Percentiles rank a stretch among this genome's conserved stretches.
These are phyloP conservation scores for Pelusios castaneus DNA, from an alignment of 2,113 vertebrate species.

Conservation along the genomic window DNA sequence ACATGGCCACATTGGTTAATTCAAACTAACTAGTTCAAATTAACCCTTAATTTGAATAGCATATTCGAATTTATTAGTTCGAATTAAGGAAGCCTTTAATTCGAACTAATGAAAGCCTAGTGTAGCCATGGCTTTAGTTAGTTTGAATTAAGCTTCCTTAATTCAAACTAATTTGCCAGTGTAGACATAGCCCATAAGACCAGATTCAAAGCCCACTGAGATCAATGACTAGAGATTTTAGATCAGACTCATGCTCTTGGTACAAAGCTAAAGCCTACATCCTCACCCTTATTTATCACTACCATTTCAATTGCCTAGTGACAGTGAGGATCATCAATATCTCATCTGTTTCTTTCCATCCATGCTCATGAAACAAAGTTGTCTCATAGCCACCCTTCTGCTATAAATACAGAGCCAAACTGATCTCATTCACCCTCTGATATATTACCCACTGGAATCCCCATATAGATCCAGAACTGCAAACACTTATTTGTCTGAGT, in stretches of 20 bases:
- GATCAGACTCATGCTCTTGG: not conserved
- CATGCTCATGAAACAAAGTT: not conserved
- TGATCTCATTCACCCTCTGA: not conserved
- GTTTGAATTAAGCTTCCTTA: no score
- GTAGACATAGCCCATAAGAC: no score
- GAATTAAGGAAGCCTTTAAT: no score
- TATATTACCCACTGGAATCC: not conserved
- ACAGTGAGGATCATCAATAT: not conserved
- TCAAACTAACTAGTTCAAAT: no score
- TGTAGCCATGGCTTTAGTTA: no score
- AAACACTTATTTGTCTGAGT: not conserved
- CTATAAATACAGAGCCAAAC: not conserved
- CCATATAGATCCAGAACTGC: not conserved
- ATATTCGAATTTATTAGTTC: no score
- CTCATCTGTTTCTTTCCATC: not conserved
- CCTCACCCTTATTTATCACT: not conserved
- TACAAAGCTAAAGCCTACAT: not conserved
- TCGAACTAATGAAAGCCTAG: no score
- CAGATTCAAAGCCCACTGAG: no score
- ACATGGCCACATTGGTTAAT: no score
- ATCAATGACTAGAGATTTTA: not conserved
- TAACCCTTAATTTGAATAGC: no score
- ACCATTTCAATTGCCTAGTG: not conserved
- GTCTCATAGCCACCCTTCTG: not conserved
- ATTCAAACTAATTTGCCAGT: no score